Percentiles rank a stretch among this genome's conserved stretches.
These are phyloP conservation scores for Orchesellides sinensis DNA, from an alignment of 2,888 invertebrate species.

Conservation along the genomic window DNA sequence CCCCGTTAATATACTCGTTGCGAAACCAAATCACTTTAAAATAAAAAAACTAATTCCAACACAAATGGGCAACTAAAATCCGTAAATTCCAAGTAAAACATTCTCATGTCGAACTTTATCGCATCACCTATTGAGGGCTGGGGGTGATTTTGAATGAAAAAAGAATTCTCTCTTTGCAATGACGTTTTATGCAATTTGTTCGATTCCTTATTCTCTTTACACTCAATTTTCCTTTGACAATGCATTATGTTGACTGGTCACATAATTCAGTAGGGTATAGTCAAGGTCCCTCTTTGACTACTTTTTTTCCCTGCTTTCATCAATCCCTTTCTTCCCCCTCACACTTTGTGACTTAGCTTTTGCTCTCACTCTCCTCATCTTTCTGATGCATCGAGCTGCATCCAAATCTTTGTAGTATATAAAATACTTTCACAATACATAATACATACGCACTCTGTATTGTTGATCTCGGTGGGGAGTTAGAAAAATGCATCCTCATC, in stretches of 20 bases:
- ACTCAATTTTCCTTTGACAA: slow-evolving; percentile 53
- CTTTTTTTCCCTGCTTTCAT: slow-evolving; percentile 30
- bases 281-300: not conserved
- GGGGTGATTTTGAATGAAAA: too few relatives aligned
- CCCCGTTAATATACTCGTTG: too few relatives aligned
- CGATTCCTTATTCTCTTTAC: slow-evolving; percentile 51
- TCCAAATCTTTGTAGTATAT: slow-evolving; percentile 46
- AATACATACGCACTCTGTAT: slow-evolving; percentile 5
- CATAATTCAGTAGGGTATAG: not conserved
- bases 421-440: too few relatives aligned
- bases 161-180: too few relatives aligned
- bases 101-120: too few relatives aligned
- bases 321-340: slow-evolving; percentile 35
- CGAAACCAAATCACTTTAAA: too few relatives aligned
- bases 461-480: slow-evolving; percentile 42
- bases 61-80: too few relatives aligned
- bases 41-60: too few relatives aligned
- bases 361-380: slow-evolving; percentile 1
- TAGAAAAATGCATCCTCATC: slow-evolving; percentile 53
- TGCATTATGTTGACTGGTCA: slow-evolving; percentile 49
- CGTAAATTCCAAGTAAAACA: too few relatives aligned
- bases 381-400: slow-evolving; percentile 40
- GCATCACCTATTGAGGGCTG: too few relatives aligned
- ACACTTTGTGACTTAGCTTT: not conserved
- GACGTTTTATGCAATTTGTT: slow-evolving; percentile 50